Base-by-base conservation (phyloP, 2,113 vertebrate species). In the Ctenodactylus gundi region DNA sequence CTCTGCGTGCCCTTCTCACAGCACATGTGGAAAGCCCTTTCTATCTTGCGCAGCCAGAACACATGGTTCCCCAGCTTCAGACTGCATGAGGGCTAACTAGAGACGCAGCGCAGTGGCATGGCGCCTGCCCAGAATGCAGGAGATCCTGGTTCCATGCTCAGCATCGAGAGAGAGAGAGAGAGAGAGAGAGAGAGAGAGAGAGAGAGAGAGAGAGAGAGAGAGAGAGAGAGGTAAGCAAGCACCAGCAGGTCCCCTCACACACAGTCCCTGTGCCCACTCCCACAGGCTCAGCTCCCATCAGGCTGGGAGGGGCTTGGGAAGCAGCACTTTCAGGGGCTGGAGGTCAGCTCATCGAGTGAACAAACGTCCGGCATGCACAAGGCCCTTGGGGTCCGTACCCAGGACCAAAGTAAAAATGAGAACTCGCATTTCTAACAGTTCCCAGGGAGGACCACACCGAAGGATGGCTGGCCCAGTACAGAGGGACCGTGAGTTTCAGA, bases 401-500 rank as follows among this genome's bases (percentile, higher is more conserved):
- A 41, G 25, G 13, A 53, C 51, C 39, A 67, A 51, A 39, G 25
- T 34, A n/a, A 51, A 15, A 18, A 64, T 27, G 21, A 65, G 65
- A 86, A 49, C 18, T 12, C 25, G 29, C 31, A 14, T n/a, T 70
- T 57, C 39, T 36, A 53, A 60, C 49, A 34, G 25, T n/a, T 53
- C 44, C 78, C 53, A 78, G n/a, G 46, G 25, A 25, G 41, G 58
- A 6, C 76, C 84, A 34, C 5, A 4, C 6, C 1, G 86, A 41
- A 65, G 41, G 23, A 46, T 20, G 10, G 17, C 65, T 5, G 36
- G 55, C 58, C 81, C 34, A 5, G 70, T 64, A 88, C 60, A 55
- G 0, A 4, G 27, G 7, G 41, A 51, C 1, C 0, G 36, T 60
- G 39, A 0, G 14, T 1, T 4, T 12, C 17, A 51, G 25, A 60